Conservation (phyloP, 2,113 vertebrate genomes). For the Oreochromis aureus region DNA sequence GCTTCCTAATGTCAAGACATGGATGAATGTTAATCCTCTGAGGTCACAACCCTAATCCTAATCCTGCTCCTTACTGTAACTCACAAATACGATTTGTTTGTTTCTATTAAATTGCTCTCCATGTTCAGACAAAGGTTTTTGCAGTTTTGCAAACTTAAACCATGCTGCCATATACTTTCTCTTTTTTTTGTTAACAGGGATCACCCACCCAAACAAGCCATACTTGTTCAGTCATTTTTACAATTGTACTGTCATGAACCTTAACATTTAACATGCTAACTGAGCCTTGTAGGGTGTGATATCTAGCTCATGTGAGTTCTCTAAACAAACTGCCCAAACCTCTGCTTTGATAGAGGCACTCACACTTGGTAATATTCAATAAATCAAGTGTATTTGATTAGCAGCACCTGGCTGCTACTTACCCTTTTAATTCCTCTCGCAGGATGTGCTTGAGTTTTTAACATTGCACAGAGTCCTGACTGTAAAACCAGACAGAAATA, state of each 20-base stretch:
- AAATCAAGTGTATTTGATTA: not conserved
- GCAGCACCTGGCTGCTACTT: not conserved
- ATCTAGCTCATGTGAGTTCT: not conserved
- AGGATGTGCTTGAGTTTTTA: no score
- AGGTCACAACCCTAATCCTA: not conserved
- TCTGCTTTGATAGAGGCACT: not conserved
- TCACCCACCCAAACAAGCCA: not conserved
- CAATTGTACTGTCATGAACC: not conserved
- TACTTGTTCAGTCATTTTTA: not conserved
- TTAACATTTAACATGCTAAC: not conserved
- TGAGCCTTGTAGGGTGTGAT: not conserved
- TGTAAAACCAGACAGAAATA: no score
- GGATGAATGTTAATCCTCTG: not conserved
- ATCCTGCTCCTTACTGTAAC: not conserved
- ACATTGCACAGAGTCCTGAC: no score
- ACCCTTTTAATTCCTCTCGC: no score
- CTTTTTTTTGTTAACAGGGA: not conserved
- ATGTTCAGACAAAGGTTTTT: not conserved
- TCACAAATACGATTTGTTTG: not conserved
- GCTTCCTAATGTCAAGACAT: not conserved
- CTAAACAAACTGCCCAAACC: not conserved
- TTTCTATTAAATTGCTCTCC: not conserved
- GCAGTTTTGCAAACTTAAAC: not conserved
- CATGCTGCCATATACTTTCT: accelerated
- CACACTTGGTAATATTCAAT: not conserved